A percentile compares a stretch with the other conserved stretches of the same genome.
Conservation (phyloP, 2,113 vertebrate genomes). For the Oncorhynchus tshawytscha region DNA sequence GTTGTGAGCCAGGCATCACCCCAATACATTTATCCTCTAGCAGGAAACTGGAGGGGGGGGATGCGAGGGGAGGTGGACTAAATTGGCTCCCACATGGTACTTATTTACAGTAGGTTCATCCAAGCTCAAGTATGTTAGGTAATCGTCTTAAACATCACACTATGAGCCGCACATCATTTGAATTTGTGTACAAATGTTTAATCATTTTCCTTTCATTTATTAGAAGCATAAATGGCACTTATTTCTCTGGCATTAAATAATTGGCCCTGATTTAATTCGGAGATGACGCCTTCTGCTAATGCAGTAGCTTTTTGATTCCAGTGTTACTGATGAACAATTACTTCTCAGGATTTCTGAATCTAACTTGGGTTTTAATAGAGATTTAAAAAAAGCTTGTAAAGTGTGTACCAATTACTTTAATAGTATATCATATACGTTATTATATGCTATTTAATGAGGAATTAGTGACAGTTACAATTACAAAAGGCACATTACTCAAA, state of each 20-base stretch:
- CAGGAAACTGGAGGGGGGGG: neutral
- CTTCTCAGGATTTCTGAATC: slow-evolving; percentile 48
- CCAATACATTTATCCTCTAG: neutral
- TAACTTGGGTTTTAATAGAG: neutral
- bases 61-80: neutral
- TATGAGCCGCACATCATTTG: neutral
- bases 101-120: too few species aligned
- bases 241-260: slow-evolving; percentile 32
- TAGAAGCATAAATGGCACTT: slow-evolving; percentile 4
- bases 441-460: too few species aligned
- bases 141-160: too few species aligned
- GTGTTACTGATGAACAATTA: slow-evolving; percentile 41
- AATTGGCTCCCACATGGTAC: neutral
- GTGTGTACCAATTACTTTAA: neutral
- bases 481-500: too few species aligned
- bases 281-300: neutral
- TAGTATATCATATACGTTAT: too few species aligned
- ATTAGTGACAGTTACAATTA: too few species aligned
- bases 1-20: neutral
- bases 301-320: slow-evolving; percentile 10
- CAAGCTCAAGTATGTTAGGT: too few species aligned
- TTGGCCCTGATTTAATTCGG: slow-evolving; percentile 27
- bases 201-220: neutral
- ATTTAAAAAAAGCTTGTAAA: too few species aligned
- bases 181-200: neutral